Percentiles rank a stretch among this genome's conserved stretches.
These are phyloP conservation scores for Dolomedes plantarius DNA, from an alignment of 2,888 invertebrate species.

Conservation along the genomic window DNA sequence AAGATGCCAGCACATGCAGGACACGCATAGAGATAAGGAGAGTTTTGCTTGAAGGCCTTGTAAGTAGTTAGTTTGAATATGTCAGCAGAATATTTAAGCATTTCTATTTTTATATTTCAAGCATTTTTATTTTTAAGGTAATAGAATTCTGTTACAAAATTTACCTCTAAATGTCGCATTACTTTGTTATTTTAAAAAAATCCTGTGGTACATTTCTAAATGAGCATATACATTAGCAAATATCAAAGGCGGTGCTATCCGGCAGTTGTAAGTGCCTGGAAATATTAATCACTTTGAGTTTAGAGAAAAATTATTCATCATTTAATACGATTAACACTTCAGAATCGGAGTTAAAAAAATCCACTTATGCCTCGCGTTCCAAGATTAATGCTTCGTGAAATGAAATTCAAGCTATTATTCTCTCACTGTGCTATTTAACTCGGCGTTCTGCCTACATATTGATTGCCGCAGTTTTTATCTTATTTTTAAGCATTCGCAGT, in stretches of 20 bases:
- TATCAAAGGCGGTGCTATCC: neutral
- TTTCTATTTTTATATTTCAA: too few relatives aligned
- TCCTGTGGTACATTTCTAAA: too few relatives aligned
- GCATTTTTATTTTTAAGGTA: too few relatives aligned
- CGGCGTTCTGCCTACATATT: conserved; percentile 56
- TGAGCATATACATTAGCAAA: neutral
- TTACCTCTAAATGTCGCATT: too few relatives aligned
- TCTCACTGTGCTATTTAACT: conserved; percentile 39
- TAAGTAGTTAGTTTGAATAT: too few relatives aligned
- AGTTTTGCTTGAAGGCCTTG: too few relatives aligned
- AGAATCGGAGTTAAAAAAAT: neutral
- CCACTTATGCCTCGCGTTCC: neutral
- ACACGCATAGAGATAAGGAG: too few relatives aligned
- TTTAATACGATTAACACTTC: conserved; percentile 8
- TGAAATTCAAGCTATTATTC: conserved; percentile 7
- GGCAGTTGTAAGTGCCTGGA: neutral
- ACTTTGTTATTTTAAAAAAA: too few relatives aligned
- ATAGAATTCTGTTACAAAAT: too few relatives aligned
- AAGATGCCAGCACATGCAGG: too few relatives aligned
- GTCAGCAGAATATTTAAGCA: too few relatives aligned
- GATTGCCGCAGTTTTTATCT: conserved; percentile 39
- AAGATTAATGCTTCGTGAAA: neutral
- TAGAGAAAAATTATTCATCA: neutral
- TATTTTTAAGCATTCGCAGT: too few relatives aligned
- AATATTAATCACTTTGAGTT: neutral